Conservation (phyloP, 1,140 invertebrate species). For the Oedothorax gibbosus region DNA sequence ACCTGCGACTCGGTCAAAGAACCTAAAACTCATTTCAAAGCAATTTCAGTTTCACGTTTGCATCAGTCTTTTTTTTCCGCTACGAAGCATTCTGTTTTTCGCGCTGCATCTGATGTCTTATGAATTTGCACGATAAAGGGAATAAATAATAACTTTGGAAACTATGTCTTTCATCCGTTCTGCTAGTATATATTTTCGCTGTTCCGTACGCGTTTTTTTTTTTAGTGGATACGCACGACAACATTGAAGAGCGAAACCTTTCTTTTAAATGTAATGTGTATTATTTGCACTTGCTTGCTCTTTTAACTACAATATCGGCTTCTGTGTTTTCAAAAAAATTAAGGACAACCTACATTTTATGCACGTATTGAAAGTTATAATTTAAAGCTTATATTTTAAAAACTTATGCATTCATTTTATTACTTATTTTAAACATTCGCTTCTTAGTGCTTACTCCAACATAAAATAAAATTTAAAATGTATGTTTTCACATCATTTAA, state of each 20-base stretch:
- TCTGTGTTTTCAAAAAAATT: no score
- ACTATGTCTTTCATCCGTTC: not conserved
- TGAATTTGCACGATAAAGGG: slow-evolving; percentile 9
- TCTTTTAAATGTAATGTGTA: no score
- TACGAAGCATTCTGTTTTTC: not conserved
- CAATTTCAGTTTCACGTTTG: not conserved
- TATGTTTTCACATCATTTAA: no score
- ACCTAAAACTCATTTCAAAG: slow-evolving; percentile 13
- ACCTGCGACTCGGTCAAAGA: not conserved
- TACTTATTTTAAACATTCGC: no score
- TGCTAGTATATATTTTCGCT: not conserved
- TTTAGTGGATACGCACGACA: slow-evolving; percentile 19
- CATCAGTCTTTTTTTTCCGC: not conserved
- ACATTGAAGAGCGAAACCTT: not conserved
- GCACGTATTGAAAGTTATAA: no score
- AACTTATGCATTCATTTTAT: no score
- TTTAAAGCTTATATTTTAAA: no score
- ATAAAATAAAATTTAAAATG: no score
- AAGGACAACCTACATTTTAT: no score
- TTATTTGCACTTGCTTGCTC: no score
- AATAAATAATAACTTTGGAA: slow-evolving; percentile 11
- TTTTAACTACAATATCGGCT: no score
- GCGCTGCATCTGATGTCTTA: not conserved
- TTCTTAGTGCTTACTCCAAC: no score
- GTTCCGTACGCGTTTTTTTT: not conserved